Conservation (phyloP, 2,113 vertebrate genomes). For the Acrocephalus arundinaceus region DNA sequence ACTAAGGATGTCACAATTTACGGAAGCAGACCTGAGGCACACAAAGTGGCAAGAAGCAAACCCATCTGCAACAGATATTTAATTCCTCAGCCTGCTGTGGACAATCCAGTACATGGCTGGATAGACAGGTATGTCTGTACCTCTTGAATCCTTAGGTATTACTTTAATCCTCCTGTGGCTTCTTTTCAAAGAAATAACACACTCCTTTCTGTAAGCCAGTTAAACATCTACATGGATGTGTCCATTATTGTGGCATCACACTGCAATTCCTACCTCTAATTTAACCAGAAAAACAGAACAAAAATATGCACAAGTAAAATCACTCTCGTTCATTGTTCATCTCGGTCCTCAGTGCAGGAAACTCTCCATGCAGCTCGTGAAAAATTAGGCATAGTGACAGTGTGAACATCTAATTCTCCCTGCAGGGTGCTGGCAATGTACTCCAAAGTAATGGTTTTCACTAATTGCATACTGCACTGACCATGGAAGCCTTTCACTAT, state of each 20-base stretch:
- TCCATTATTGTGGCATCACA: not conserved
- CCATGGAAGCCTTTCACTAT: not conserved
- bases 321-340: not conserved
- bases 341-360: not conserved
- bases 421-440: not conserved
- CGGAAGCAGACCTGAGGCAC: not conserved
- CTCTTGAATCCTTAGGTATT: not conserved
- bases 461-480: slow-evolving; percentile 4
- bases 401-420: slow-evolving; percentile 6
- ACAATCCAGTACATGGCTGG: not conserved
- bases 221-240: not conserved
- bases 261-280: not conserved
- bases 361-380: not conserved
- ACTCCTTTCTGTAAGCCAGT: not conserved
- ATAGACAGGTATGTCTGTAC: not conserved
- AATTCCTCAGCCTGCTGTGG: not conserved
- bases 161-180: not conserved
- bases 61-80: not conserved
- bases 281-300: not conserved
- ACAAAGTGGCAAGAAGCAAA: not conserved
- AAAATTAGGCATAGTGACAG: not conserved
- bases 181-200: not conserved
- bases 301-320: not conserved
- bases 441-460: not conserved
- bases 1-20: not conserved